Evolutionary conservation across 2,797 vertebrate species (phyloP), one percentile per base, ranked within the genome.

Genomic region (Sorex maritimensis): DNA sequence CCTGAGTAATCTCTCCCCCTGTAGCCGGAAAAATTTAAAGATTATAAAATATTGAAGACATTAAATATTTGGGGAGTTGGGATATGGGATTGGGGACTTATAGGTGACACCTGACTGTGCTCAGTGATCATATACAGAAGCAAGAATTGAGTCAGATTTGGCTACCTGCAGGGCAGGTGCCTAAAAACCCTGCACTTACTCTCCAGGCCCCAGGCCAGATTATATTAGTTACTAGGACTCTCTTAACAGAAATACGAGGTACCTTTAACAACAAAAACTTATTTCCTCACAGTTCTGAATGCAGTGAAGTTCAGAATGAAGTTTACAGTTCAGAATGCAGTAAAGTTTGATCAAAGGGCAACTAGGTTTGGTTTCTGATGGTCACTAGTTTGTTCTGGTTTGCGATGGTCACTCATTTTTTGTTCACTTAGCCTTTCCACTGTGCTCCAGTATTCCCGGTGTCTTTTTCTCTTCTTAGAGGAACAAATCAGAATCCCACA

Each of bases 261-360:
- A 28, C 58, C 24, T 69, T 87, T 28, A 23, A 46, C 17, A 44
- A 44, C 38, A 38, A 24, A 63, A 61, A 67, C 49, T 49, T 34
- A 67, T 49, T 84, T 88, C 67, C 46, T 91, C 63, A 41, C 23
- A 68, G n/a, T 91, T 92, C 28, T 38, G 19, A 24, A 85, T 46
- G 13, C 46, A n/a, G 13, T 67, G 7, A 81, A 46, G 28, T 93
- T 67, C 55, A 87, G 41, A 44, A 44, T 44, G 41, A 44, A 44
- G 41, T 44, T 91, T 52, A 41, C 26, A 68, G n/a, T 89, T 92
- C 30, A 30, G 19, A 24, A 85, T 46, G 13, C 46, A n/a, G 13
- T 67, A 5, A 81, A 46, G 28, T 93, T 67, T 81, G 24, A 72
- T 68, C 55, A 84, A 58, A 19, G 19, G 63, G 15, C 4, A 3